These are phyloP conservation scores for Tetranychus cinnabarinus DNA, from an alignment of 1,140 invertebrate genomes.

Conservation along the genomic window DNA sequence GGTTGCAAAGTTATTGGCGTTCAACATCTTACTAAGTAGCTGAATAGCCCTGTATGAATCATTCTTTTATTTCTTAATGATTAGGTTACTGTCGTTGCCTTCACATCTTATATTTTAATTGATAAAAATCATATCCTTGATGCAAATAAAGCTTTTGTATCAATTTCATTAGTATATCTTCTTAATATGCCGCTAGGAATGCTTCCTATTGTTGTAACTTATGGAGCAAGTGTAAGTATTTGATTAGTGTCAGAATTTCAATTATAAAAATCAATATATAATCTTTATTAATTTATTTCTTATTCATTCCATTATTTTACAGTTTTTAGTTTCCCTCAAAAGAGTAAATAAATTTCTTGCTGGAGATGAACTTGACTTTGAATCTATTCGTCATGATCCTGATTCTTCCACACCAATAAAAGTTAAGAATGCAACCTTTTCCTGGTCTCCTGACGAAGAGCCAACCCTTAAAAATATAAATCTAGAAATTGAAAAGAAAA, in stretches of 20 bases:
- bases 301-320: too few species aligned
- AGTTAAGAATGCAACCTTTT: not conserved
- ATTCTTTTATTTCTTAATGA: not conserved
- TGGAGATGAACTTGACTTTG: constrained; percentile 18
- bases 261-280: too few species aligned
- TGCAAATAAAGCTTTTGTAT: not conserved
- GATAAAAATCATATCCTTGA: not conserved
- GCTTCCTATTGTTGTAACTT: not conserved
- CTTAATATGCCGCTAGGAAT: not conserved
- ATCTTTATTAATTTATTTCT: too few species aligned
- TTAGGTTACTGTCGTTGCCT: not conserved
- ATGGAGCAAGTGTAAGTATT: not conserved
- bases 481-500: constrained; percentile 15
- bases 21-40: too few species aligned
- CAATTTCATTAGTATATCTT: not conserved
- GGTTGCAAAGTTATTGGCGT: too few species aligned
- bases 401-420: not conserved
- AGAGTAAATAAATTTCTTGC: constrained; percentile 47
- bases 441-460: constrained; percentile 3
- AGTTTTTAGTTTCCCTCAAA: constrained; percentile 33
- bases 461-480: constrained; percentile 13
- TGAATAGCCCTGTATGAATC: too few species aligned
- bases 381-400: too few species aligned
- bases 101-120: not conserved
- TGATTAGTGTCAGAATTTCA: not conserved